A percentile compares a stretch with the other conserved stretches of the same genome.
phyloP scores from a whole-genome alignment of 1,140 invertebrate genomes.

The Homalodisca vitripennis region DNA sequence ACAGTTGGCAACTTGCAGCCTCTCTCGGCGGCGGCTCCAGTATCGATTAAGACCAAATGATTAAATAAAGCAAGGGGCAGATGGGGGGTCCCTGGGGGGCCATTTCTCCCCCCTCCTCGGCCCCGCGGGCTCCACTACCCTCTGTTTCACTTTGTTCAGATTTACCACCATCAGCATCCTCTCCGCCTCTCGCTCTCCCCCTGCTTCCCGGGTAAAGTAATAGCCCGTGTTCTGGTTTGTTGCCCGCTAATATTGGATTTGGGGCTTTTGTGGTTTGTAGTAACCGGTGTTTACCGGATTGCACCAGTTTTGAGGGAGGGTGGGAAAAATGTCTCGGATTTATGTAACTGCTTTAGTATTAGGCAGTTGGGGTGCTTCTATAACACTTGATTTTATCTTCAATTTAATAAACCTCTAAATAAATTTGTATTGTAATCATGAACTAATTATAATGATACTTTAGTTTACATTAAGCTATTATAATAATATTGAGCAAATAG shows the following conservation, averaged over 20 bases:
- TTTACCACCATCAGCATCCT: constrained; percentile 5
- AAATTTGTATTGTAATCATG: too few species aligned
- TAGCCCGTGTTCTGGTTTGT: constrained; percentile 21
- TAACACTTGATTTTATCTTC: too few species aligned
- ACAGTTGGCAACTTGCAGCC: constrained; percentile 13
- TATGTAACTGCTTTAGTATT: too few species aligned
- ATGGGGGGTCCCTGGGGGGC: constrained; percentile 29
- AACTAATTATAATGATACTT: too few species aligned
- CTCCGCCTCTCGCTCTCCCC: neutral
- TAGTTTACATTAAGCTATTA: too few species aligned
- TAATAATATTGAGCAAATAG: too few species aligned
- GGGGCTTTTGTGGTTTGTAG: constrained; percentile 9
- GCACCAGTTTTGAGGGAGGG: neutral
- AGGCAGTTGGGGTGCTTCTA: too few species aligned
- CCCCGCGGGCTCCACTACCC: constrained; percentile 1
- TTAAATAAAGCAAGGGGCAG: constrained; percentile 33
- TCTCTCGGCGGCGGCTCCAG: constrained; percentile 14
- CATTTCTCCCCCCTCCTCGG: constrained; percentile 26
- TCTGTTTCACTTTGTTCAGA: constrained; percentile 21
- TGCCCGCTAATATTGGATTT: constrained; percentile 22
- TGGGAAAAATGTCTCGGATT: too few species aligned
- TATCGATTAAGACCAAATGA: constrained; percentile 35
- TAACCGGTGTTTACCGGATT: constrained; percentile 15
- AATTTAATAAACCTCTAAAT: too few species aligned
- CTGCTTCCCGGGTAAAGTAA: neutral